Conservation (phyloP, 2,113 vertebrate genomes). For the Paedocypris sp. region DNA sequence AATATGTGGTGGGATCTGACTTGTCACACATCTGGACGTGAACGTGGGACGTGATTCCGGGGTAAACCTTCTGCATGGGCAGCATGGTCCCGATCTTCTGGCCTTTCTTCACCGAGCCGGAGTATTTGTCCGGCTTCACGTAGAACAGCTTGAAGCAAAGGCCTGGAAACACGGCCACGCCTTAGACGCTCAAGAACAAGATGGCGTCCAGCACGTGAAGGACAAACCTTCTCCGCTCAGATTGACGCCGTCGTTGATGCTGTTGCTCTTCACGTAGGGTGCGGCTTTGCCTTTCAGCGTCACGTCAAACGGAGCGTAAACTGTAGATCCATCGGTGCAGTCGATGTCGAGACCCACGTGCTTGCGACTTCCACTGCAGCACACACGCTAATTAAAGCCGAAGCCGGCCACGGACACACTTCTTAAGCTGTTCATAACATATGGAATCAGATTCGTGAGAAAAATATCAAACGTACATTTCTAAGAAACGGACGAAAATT, state of each 20-base stretch:
- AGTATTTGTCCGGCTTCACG: slow-evolving; percentile 56
- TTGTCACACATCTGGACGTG: slow-evolving; percentile 67
- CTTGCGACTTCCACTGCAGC: slow-evolving; percentile 23
- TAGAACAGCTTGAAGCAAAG: slow-evolving; percentile 67
- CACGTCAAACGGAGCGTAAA: slow-evolving; percentile 63
- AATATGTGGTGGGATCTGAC: slow-evolving; percentile 55
- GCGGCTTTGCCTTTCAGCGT: slow-evolving; percentile 45
- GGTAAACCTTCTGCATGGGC: slow-evolving; percentile 66
- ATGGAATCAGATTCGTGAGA: no score
- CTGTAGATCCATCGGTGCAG: slow-evolving; percentile 55
- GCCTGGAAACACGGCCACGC: no score
- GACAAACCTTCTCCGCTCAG: slow-evolving; percentile 54
- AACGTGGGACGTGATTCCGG: slow-evolving; percentile 61
- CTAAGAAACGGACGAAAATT: no score
- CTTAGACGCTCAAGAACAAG: no score
- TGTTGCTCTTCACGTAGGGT: slow-evolving; percentile 48
- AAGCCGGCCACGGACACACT: no score
- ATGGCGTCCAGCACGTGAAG: no score
- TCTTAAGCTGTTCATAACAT: no score
- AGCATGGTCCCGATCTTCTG: slow-evolving; percentile 58
- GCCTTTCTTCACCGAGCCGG: slow-evolving; percentile 56
- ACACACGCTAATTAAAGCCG: no score
- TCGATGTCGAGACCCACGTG: slow-evolving; percentile 58
- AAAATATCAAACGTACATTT: no score
- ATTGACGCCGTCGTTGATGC: slow-evolving; percentile 61